These are phyloP conservation scores for Microcebus lehilahytsara DNA, from an alignment of 2,113 vertebrate species.

Conservation along the genomic window DNA sequence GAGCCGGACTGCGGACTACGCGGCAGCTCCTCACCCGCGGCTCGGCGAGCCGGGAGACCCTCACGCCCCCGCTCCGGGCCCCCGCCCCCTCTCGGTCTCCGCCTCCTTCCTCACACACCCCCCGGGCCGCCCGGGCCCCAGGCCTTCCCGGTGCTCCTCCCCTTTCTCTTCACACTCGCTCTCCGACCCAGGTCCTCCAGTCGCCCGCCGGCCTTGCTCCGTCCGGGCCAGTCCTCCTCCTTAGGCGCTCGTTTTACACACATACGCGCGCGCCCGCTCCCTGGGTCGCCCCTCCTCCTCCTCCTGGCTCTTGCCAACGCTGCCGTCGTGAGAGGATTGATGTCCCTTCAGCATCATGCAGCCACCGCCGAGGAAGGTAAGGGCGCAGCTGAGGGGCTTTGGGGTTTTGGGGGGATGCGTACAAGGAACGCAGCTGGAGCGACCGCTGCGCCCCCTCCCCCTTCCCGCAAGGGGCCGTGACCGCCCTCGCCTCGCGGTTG, in stretches of 20 bases:
- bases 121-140: conserved; percentile 44
- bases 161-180: not conserved
- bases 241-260: not conserved
- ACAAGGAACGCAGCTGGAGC: not conserved
- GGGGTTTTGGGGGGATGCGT: not conserved
- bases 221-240: conserved; percentile 27
- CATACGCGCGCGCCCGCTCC: not conserved
- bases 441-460: conserved; percentile 54
- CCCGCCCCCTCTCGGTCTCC: conserved; percentile 72
- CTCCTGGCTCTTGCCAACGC: conserved; percentile 34
- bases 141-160: conserved; percentile 61
- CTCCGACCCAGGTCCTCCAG: not conserved
- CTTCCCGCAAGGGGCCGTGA: conserved; percentile 56
- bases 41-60: not conserved
- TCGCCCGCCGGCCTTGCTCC: conserved; percentile 36
- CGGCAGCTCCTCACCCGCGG: not conserved
- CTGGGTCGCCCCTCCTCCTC: not conserved
- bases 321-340: conserved; percentile 77
- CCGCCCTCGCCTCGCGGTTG: conserved; percentile 44
- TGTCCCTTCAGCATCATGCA: conserved; percentile 91
- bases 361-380: conserved; percentile 98
- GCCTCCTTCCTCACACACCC: conserved; percentile 73
- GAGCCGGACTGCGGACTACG: conserved; percentile 25
- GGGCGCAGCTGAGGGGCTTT: conserved; percentile 50
- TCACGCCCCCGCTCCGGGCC: conserved; percentile 1